Conservation (phyloP, 2,113 vertebrate genomes). For the Carlito syrichta region DNA sequence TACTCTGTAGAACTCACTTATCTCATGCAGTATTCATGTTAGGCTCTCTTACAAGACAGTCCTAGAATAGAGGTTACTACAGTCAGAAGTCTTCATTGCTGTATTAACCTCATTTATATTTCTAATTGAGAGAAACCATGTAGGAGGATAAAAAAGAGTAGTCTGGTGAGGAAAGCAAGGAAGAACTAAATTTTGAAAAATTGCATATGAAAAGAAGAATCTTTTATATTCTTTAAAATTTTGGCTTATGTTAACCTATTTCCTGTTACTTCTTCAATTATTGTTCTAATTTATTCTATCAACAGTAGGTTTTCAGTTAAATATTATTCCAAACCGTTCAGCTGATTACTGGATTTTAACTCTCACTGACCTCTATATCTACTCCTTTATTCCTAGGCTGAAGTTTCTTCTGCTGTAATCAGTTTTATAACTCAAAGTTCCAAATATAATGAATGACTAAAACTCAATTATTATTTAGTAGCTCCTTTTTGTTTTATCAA, state of each 20-base stretch:
- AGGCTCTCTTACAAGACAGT: not conserved
- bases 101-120: not conserved
- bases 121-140: not conserved
- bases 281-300: not conserved
- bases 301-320: not conserved
- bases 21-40: not conserved
- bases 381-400: not conserved
- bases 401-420: not conserved
- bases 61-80: not conserved
- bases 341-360: not conserved
- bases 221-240: not conserved
- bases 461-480: not conserved
- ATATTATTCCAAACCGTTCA: conserved; percentile 10
- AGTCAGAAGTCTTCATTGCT: not conserved
- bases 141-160: not conserved
- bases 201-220: not conserved
- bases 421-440: not conserved
- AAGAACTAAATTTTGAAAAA: not conserved
- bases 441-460: conserved; percentile 29
- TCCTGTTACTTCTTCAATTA: not conserved
- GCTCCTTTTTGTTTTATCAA: not conserved
- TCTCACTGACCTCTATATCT: not conserved
- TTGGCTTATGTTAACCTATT: not conserved
- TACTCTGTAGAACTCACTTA: not conserved
- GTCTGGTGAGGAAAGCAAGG: not conserved